Evolutionary conservation across 2,113 vertebrate genomes (phyloP).

Genomic region (Excalfactoria chinensis): DNA sequence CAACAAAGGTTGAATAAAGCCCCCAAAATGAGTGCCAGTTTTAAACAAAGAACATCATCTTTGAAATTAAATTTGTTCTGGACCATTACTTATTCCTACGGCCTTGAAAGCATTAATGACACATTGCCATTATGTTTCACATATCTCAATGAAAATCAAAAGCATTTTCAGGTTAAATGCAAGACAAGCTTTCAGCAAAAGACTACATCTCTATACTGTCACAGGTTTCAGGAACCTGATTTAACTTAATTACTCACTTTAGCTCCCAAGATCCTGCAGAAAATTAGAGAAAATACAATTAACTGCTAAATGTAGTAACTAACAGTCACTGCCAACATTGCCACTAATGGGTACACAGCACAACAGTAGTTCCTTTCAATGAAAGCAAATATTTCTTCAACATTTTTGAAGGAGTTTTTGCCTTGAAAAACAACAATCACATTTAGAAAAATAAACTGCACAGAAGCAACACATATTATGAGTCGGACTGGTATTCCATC

Average conservation of each 20-base stretch:
- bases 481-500: neutral
- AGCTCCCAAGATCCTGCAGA: neutral
- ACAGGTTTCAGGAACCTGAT: neutral
- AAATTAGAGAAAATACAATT: slow-evolving; percentile 15
- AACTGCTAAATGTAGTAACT: neutral
- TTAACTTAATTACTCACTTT: neutral
- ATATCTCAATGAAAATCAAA: slow-evolving; percentile 14
- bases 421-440: neutral
- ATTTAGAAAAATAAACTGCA: neutral
- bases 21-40: neutral
- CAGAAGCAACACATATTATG: neutral
- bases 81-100: neutral
- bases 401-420: neutral
- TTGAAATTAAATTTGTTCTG: slow-evolving; percentile 12
- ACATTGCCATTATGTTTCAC: neutral
- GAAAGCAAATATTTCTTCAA: neutral
- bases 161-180: neutral
- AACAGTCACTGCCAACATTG: neutral
- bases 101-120: neutral
- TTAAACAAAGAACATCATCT: neutral
- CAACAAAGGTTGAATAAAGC: neutral
- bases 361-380: neutral
- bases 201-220: neutral
- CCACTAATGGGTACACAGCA: neutral
- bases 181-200: slow-evolving; percentile 18